Percentiles rank a stretch among this genome's conserved stretches.
phyloP scores from a whole-genome alignment of 2,797 vertebrate genomes.

The Enteromius argenteus region DNA sequence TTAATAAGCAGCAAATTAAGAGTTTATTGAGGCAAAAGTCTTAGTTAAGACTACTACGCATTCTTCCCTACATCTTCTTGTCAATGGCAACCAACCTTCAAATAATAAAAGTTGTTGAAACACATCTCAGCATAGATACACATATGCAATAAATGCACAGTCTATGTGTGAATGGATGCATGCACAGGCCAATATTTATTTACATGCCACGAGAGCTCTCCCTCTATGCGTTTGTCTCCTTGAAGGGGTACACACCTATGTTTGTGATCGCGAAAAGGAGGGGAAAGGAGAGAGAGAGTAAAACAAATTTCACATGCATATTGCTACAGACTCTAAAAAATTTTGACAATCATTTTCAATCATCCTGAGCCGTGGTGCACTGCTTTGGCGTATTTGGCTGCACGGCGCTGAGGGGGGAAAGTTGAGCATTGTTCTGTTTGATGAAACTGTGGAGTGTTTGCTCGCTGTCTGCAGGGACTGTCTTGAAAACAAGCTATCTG shows the following conservation, averaged over 20 bases:
- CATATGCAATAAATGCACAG: not conserved
- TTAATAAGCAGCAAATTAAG: not conserved
- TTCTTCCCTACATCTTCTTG: not conserved
- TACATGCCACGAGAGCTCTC: not conserved
- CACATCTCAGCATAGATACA: too few species aligned
- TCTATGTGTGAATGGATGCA: not conserved
- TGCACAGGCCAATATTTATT: not conserved
- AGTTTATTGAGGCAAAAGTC: not conserved
- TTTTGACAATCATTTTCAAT: constrained; percentile 83
- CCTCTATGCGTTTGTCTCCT: constrained; percentile 19
- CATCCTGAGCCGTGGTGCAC: constrained; percentile 79
- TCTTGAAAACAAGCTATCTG: constrained; percentile 86
- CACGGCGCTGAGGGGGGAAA: constrained; percentile 80
- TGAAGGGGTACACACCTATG: constrained; percentile 52
- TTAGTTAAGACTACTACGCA: not conserved
- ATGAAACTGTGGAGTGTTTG: constrained; percentile 87
- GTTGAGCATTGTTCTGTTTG: constrained; percentile 87
- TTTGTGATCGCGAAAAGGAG: constrained; percentile 42
- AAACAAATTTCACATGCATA: constrained; percentile 74
- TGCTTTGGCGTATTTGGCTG: constrained; percentile 79
- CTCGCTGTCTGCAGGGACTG: constrained; percentile 85
- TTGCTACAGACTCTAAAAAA: constrained; percentile 75
- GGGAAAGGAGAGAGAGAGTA: constrained; percentile 21
- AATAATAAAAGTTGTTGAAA: not conserved
- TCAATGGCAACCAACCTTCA: not conserved